A percentile compares a stretch with the other conserved stretches of the same genome.
These are phyloP conservation scores for Pachyuromys duprasi DNA, from an alignment of 2,797 vertebrate species.

Conservation along the genomic window DNA sequence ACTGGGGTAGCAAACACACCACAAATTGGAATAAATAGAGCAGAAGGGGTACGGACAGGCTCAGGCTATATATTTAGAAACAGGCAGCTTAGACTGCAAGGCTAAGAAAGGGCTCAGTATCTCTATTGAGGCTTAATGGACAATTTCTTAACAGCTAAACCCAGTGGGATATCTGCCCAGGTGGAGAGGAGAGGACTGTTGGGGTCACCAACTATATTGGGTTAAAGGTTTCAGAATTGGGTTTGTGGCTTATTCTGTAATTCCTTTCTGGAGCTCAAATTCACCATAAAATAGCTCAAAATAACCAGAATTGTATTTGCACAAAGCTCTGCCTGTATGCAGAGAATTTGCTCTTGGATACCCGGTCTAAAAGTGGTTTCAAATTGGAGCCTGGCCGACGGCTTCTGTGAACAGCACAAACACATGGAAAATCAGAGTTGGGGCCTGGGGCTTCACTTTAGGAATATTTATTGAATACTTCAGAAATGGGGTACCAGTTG, in stretches of 20 bases:
- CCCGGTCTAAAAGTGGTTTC: slow-evolving; percentile 21
- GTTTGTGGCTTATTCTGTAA: slow-evolving; percentile 62
- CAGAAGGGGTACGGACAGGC: not conserved
- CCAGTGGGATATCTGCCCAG: not conserved
- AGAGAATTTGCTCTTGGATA: slow-evolving; percentile 11
- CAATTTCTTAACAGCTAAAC: slow-evolving; percentile 38
- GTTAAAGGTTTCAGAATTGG: slow-evolving; percentile 70
- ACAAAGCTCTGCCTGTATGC: not conserved
- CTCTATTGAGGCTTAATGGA: slow-evolving; percentile 38
- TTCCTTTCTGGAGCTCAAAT: slow-evolving; percentile 65
- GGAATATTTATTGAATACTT: not conserved
- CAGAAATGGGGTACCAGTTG: not conserved
- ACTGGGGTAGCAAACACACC: not conserved
- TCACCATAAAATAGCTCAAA: slow-evolving; percentile 67
- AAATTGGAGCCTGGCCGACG: not conserved
- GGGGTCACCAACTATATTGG: slow-evolving; percentile 36
- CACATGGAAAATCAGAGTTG: not conserved
- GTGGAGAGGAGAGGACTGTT: slow-evolving; percentile 13
- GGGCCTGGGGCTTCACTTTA: not conserved
- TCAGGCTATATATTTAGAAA: slow-evolving; percentile 52
- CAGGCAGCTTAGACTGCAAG: not conserved
- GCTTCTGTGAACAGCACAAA: slow-evolving; percentile 5
- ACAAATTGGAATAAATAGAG: slow-evolving; percentile 15
- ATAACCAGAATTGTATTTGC: slow-evolving; percentile 62
- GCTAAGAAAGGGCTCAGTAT: slow-evolving; percentile 21